These are phyloP conservation scores for Myotis yumanensis DNA, from an alignment of 2,113 vertebrate species.

Conservation along the genomic window DNA sequence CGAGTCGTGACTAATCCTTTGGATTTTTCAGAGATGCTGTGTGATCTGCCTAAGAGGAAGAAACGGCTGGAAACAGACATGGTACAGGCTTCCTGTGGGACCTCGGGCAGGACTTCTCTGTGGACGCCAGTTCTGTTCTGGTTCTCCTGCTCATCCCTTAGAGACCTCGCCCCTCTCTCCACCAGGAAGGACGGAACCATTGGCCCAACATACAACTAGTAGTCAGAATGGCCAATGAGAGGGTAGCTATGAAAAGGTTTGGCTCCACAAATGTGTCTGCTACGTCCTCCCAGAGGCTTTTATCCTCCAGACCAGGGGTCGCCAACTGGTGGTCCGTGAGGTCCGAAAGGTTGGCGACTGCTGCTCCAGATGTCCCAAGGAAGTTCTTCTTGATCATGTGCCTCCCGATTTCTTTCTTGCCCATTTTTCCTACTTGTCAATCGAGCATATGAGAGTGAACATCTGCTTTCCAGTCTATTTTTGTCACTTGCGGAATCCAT, in stretches of 20 bases:
- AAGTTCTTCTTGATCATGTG: background rate
- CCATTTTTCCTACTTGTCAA: constrained; percentile 41
- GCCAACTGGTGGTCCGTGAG: no score
- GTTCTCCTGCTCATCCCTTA: background rate
- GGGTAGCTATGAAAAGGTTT: background rate
- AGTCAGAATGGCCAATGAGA: background rate
- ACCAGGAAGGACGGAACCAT: background rate
- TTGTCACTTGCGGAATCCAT: background rate
- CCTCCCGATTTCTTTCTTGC: background rate
- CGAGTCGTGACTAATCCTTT: background rate
- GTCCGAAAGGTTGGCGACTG: no score
- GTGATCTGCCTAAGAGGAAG: background rate
- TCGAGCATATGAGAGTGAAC: background rate
- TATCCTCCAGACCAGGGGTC: background rate
- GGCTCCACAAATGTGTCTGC: background rate
- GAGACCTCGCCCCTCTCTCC: background rate
- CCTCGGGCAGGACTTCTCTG: background rate
- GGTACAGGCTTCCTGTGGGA: background rate
- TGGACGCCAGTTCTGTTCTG: background rate
- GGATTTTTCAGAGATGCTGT: background rate
- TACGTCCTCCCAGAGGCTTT: background rate
- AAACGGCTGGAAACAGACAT: background rate
- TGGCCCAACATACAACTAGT: fast-evolving
- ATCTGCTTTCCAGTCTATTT: background rate
- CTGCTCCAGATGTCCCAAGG: background rate